These are phyloP conservation scores for Gavialis gangeticus DNA, from an alignment of 2,113 vertebrate genomes.

Conservation along the genomic window DNA sequence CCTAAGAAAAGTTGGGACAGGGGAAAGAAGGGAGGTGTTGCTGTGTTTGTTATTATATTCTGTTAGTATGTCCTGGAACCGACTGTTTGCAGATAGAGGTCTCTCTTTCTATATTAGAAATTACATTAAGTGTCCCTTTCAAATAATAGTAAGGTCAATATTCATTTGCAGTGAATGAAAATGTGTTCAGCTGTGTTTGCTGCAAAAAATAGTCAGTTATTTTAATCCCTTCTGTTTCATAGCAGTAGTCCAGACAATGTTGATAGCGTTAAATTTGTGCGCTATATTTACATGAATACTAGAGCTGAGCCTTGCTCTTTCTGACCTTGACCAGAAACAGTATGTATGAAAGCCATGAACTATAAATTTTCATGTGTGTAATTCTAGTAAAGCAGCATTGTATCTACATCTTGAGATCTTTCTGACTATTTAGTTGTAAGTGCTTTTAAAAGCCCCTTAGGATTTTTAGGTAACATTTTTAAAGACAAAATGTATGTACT, in stretches of 20 bases:
- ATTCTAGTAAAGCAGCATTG: not conserved
- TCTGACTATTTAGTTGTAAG: not conserved
- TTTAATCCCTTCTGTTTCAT: not conserved
- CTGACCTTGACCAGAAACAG: not conserved
- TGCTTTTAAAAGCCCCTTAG: not conserved
- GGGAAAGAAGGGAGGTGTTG: not conserved
- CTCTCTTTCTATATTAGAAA: not conserved
- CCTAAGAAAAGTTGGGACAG: not conserved
- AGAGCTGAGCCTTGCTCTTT: not conserved
- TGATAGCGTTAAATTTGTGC: not conserved
- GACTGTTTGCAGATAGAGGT: not conserved
- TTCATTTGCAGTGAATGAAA: not conserved
- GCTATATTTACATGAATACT: not conserved
- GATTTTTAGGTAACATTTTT: not conserved
- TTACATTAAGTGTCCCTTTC: not conserved
- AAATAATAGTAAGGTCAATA: not conserved
- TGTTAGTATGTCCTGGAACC: not conserved
- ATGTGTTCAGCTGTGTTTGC: not conserved
- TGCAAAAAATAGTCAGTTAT: not conserved
- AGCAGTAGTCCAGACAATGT: not conserved
- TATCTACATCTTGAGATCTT: not conserved
- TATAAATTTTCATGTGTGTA: not conserved
- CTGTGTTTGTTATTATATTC: fast-evolving
- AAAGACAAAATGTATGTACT: not conserved
- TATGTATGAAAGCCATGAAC: not conserved